Base-by-base conservation (phyloP, 2,113 vertebrate species). In the Leptodactylus fuscus region DNA sequence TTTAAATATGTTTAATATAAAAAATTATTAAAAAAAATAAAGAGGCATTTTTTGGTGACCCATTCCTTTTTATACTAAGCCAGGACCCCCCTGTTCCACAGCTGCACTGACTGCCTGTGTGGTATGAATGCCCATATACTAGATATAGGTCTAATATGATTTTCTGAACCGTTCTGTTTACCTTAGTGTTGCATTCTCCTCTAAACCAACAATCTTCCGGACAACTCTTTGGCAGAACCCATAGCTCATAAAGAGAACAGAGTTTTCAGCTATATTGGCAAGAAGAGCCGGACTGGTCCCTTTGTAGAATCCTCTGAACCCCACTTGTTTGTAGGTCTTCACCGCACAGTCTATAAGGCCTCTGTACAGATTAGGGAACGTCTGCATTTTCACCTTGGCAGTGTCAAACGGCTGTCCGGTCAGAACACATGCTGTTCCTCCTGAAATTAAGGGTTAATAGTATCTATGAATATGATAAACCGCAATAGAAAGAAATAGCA, bases 351-450 rank as follows among this genome's bases (percentile, higher is more conserved):
- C 94, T 1, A 95, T 60, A 51, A 99, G 94, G 32, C 97, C 96
- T 22, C 91, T 90, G 90, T 99, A 99, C 87, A 99, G 70, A 2
- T 83, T 73, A 0, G 97, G 97, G 76, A 99, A 99, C 0, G 97
- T 99, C 93, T 99, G 98, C 98, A 99, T 99, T 92, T 99, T 99
- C 91, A 99, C 98, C 88, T 99, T 99, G 24, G 96, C 95, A 0
- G 98, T 99, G 90, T 99, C 98, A 24, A 99, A 95, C 38, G 97
- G 97, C 91, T 99, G 98, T 29, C 98, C 98, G 0, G 96, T 97
- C 81, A 96, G 91, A 24, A 99, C 97, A 0, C 97, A 99, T 0
- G 96, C 97, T 0, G 95, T 95, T 9, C 97, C 98, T 85, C 97
- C 97, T 94, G 65, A 4, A 69, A 69, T 69, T 16, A 67, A 34